Evolutionary conservation across 2,113 vertebrate species (phyloP), one percentile per base, ranked within the genome.

Genomic region (Mustela lutreola): DNA sequence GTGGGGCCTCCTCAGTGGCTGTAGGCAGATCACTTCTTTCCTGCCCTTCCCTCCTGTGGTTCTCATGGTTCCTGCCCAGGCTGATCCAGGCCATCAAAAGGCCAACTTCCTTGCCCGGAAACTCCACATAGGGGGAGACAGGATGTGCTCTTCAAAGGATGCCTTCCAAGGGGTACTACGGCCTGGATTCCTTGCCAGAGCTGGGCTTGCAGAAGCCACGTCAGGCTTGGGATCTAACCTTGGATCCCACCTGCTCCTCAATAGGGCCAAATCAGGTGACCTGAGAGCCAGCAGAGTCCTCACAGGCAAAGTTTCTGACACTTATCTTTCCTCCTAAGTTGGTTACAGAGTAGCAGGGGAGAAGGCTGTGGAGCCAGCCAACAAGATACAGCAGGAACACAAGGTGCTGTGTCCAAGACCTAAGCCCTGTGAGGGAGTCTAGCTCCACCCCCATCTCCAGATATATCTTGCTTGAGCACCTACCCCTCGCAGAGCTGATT

Each of bases 281-380:
- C 11, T 7, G 21, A 58, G 48, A 92, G 39, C 76, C 33, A 80
- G 33, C 11, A 48, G 11, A 36, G 28, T 88, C 95, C 76, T 90
- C 90, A 87, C 4, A 90, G 81, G 80, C 87, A 65, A 33, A 91
- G 6, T 5, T 50, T 60, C 10, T 21, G 83, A 83, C 60, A 1
- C 10, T 84, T 97, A 95, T 96, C 83, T 65, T 48, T 84, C 80
- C 6, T 88, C 36, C 39, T 73, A 80, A 73, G 19, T 92, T 81
- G 90, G 67, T 97, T 93, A 96, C 89, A 98, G 14, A 96, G 87
- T 80, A 96, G 80, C 94, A 78, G 79, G 16, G 62, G n/a, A 75
- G 81, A 89, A 91, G 42, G 19, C 42, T 2, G 2, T 0, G 0
- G 22, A 33, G 31, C 4, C 65, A 75, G 88, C 31, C 84, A 83